Evolutionary conservation across 2,888 invertebrate genomes (phyloP).

Genomic region (Cerceris ruficornis): DNA sequence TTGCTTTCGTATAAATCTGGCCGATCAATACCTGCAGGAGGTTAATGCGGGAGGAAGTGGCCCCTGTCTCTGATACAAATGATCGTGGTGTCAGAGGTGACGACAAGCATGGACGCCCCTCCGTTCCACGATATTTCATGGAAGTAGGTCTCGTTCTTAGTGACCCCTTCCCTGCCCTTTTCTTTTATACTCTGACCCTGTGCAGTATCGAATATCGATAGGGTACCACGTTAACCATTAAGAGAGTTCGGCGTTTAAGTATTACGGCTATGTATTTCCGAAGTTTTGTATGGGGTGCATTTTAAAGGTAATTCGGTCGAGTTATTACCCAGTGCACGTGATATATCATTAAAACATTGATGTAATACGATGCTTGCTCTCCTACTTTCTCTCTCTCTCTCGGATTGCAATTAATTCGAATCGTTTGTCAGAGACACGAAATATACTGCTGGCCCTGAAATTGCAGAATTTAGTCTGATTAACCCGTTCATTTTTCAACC

Average conservation of each 20-base stretch:
- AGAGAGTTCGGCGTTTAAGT: conserved; percentile 11
- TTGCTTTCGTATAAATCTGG: conserved; percentile 66
- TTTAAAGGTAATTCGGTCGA: not conserved
- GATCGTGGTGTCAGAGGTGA: conserved; percentile 41
- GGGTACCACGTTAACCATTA: conserved; percentile 34
- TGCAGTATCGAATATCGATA: conserved; percentile 64
- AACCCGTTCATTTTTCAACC: no score
- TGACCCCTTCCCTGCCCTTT: conserved; percentile 32
- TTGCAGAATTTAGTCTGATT: no score
- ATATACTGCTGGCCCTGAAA: no score
- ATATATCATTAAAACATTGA: not conserved
- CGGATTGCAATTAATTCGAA: no score
- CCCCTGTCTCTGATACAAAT: conserved; percentile 34
- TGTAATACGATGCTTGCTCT: not conserved
- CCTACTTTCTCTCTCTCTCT: no score
- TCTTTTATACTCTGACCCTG: conserved; percentile 39
- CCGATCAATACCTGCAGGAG: conserved; percentile 40
- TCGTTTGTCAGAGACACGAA: no score
- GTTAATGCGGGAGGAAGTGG: conserved; percentile 2
- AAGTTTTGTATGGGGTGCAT: not conserved
- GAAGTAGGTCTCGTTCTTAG: conserved; percentile 30
- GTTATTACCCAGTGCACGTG: not conserved
- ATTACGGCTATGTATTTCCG: conserved; percentile 35
- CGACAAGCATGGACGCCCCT: conserved; percentile 19
- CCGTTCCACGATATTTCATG: conserved; percentile 17